Conservation (phyloP, 2,113 vertebrate species). For the Barnardius zonarius region DNA sequence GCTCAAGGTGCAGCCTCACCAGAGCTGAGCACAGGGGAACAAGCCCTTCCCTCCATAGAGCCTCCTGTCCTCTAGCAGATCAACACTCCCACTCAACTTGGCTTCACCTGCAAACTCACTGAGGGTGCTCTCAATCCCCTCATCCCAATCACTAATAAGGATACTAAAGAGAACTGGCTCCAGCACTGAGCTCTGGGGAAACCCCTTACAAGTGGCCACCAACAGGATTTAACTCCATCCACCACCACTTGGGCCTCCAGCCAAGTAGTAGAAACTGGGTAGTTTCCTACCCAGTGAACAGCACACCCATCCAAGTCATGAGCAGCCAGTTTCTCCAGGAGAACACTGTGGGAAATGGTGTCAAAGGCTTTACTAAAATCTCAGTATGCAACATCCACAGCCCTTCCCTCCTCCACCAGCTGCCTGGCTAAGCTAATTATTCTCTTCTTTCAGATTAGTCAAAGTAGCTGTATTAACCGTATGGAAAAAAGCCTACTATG, state of each 20-base stretch:
- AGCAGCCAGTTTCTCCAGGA: not conserved
- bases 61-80: not conserved
- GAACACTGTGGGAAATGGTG: fast-evolving
- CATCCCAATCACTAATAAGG: not conserved
- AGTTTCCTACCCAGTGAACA: not conserved
- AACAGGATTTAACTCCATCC: not conserved
- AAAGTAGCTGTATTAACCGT: not conserved
- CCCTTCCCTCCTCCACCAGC: not conserved
- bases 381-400: not conserved
- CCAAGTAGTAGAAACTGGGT: too few relatives aligned
- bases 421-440: not conserved
- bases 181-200: not conserved
- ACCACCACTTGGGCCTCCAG: not conserved
- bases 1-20: too few relatives aligned
- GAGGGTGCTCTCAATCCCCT: not conserved
- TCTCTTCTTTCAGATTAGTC: not conserved
- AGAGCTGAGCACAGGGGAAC: not conserved
- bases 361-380: not conserved
- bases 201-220: not conserved
- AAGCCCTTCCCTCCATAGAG: not conserved
- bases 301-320: not conserved
- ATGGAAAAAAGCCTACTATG: not conserved
- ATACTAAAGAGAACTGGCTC: not conserved
- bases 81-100: not conserved
- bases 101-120: not conserved